Percentiles rank a stretch among this genome's conserved stretches.
Evolutionary conservation across 2,113 vertebrate species (phyloP).

Genomic region (Setophaga petechia): DNA sequence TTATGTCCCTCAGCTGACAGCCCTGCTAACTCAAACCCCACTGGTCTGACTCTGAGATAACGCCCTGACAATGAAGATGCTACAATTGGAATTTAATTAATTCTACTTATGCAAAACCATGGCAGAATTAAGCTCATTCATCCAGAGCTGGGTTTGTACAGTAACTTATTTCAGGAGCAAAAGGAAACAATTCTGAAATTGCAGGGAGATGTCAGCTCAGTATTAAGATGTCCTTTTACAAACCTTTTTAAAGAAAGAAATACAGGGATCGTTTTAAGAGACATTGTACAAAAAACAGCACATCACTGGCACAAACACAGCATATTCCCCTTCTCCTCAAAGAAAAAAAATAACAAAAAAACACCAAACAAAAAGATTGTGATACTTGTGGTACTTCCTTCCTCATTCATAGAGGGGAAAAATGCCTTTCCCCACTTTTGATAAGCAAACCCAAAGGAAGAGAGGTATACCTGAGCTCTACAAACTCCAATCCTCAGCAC

Average conservation of each 20-base stretch:
- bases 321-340: not conserved
- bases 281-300: not conserved
- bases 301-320: not conserved
- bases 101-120: constrained; percentile 54
- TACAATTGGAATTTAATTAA: constrained; percentile 63
- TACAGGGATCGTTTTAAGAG: not conserved
- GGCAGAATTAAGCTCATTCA: constrained; percentile 43
- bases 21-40: constrained; percentile 44
- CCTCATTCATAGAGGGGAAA: not conserved
- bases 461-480: not conserved
- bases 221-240: constrained; percentile 2
- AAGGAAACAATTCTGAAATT: constrained; percentile 8
- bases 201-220: not conserved
- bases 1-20: constrained; percentile 53
- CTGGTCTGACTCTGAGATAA: constrained; percentile 32
- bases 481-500: not conserved
- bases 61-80: constrained; percentile 39
- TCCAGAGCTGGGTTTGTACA: not conserved
- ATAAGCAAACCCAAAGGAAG: not conserved
- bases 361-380: not conserved
- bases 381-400: not conserved
- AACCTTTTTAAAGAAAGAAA: not conserved
- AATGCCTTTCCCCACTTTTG: not conserved
- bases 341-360: rapidly evolving
- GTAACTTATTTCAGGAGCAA: constrained; percentile 17